Base-by-base conservation (phyloP, 2,113 vertebrate species). In the Leptodactylus fuscus region DNA sequence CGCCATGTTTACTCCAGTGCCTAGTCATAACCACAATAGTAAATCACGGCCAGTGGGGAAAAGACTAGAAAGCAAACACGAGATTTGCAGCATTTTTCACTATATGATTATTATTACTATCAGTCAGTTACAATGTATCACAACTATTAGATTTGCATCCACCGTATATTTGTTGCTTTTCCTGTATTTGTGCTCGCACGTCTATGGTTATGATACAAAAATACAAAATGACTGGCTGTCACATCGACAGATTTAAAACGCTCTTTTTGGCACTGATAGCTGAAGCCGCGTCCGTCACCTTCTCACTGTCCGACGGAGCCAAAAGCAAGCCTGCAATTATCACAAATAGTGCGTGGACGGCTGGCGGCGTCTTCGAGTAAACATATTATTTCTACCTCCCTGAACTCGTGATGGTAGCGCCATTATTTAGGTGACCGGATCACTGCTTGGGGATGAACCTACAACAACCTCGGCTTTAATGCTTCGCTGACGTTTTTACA, bases 401-500 rank as follows among this genome's bases (percentile, higher is more conserved):
- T 65, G 60, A 65, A 12, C 58, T 24, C 3, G n/a, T 16, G 32
- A 32, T 65, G 27, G 2, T 18, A 5, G 60, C 18, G 60, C 9
- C 16, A 24, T 10, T 7, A 3, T 58, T 0, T 24, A 32, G 18
- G 20, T 78, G 75, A n/a, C 75, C 10, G 12, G 32, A 15, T 79
- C 53, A 55, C 4, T 24, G 53, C 76, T 41, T 15, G 20, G 1
- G 34, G 29, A 22, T 48, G 48, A 53, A 11, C 75, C 32, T 2
- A 34, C 48, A 0, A 29, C 24, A 36, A 34, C 18, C 32, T 46
- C 10, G 2, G 38, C 2, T 34, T 12, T 27, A 12, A 44, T n/a
- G 69, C n/a, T 41, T 46, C 27, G n/a, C 24, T 49, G 62, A 20
- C 1, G 32, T 81, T 55, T 83, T 83, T 73, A 36, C 69, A 73